These are phyloP conservation scores for Drosophila atripex DNA, from an alignment of 2,888 invertebrate genomes.

Conservation along the genomic window DNA sequence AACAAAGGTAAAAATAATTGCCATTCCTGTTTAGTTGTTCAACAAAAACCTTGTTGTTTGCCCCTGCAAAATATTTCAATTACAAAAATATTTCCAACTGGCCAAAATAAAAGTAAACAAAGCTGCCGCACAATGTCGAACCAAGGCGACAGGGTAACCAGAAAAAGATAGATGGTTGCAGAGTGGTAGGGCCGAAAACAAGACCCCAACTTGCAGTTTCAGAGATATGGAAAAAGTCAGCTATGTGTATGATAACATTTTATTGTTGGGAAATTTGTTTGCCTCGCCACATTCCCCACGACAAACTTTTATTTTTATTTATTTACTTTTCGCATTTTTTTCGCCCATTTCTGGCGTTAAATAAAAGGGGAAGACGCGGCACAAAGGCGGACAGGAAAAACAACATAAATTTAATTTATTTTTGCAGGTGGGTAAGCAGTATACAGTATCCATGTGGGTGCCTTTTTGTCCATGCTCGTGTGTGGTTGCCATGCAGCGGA, in stretches of 20 bases:
- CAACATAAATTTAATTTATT: slow-evolving; percentile 76
- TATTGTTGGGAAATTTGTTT: slow-evolving; percentile 70
- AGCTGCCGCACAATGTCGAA: slow-evolving; percentile 5
- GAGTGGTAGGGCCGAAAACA: slow-evolving; percentile 10
- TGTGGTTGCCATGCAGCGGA: slow-evolving; percentile 36
- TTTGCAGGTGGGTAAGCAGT: slow-evolving; percentile 47
- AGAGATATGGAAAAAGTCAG: slow-evolving; percentile 39
- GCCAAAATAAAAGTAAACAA: slow-evolving; percentile 23
- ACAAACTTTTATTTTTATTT: slow-evolving; percentile 44
- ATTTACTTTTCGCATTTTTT: slow-evolving; percentile 38
- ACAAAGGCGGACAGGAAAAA: slow-evolving; percentile 50
- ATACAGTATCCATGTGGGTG: slow-evolving; percentile 29
- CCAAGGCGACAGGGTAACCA: slow-evolving; percentile 9
- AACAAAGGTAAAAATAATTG: slow-evolving; percentile 30
- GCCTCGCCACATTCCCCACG: slow-evolving; percentile 40
- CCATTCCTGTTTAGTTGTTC: slow-evolving; percentile 41
- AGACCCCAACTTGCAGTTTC: slow-evolving; percentile 31
- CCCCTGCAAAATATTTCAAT: slow-evolving; percentile 63
- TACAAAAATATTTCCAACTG: slow-evolving; percentile 46
- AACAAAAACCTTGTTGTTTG: slow-evolving; percentile 31
- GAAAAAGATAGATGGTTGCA: slow-evolving; percentile 6
- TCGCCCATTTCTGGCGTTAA: slow-evolving; percentile 41
- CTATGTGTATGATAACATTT: slow-evolving; percentile 64
- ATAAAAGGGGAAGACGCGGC: slow-evolving; percentile 48
- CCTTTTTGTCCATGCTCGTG: slow-evolving; percentile 12